Percentiles rank a stretch among this genome's conserved stretches.
Evolutionary conservation across 2,797 vertebrate species (phyloP).

Genomic region (Arrhamphus sclerolepis): DNA sequence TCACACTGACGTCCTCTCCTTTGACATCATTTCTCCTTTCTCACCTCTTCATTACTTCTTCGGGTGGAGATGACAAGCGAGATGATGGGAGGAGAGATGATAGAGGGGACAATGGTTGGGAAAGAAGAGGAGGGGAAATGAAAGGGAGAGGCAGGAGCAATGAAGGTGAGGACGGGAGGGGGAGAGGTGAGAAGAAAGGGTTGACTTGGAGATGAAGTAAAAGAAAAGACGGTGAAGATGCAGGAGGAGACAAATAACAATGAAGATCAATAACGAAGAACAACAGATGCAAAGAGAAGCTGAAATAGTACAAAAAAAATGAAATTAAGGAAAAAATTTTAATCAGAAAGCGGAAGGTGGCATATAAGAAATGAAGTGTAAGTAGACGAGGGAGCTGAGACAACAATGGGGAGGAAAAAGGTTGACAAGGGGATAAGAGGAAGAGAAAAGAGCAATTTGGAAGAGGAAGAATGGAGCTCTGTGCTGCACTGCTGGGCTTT

Average conservation of each 20-base stretch:
- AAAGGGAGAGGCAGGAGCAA: constrained; percentile 9
- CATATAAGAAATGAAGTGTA: background rate
- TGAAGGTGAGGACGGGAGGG: constrained; percentile 22
- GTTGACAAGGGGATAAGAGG: constrained; percentile 30
- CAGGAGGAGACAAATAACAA: too few relatives aligned
- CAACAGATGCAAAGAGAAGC: too few relatives aligned
- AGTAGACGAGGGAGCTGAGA: background rate
- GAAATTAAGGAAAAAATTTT: background rate
- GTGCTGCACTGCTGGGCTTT: constrained; percentile 61
- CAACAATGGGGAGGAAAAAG: background rate
- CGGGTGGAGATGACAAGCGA: constrained; percentile 35
- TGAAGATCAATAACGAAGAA: too few relatives aligned
- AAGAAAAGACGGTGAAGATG: background rate
- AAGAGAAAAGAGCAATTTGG: constrained; percentile 18
- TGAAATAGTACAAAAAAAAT: background rate
- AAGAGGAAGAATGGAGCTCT: constrained; percentile 54
- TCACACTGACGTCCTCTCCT: constrained; percentile 18
- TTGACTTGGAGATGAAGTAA: background rate
- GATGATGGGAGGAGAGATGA: constrained; percentile 17
- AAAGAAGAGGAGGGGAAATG: background rate
- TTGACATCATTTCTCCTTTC: constrained; percentile 42
- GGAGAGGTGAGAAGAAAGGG: background rate
- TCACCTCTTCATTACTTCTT: constrained; percentile 18
- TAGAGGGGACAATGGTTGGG: background rate
- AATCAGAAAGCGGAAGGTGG: background rate